A percentile compares a stretch with the other conserved stretches of the same genome.
phyloP scores from a whole-genome alignment of 1,140 invertebrate species.

The Drosophila orena region DNA sequence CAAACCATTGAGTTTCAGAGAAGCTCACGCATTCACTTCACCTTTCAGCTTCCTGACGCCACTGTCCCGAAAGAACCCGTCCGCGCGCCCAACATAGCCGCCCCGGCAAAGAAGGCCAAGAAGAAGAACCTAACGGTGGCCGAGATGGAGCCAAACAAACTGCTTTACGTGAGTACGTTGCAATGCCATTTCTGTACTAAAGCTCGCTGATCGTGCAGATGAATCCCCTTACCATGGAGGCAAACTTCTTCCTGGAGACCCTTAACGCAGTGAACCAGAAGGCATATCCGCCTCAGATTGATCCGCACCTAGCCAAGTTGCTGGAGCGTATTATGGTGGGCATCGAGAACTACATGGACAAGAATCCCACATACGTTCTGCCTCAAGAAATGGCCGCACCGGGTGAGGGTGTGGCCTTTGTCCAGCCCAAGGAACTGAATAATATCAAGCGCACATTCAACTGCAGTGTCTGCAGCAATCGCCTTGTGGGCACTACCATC shows the following conservation, averaged over 20 bases:
- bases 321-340: constrained; percentile 64
- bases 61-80: neutral
- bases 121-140: constrained; percentile 56
- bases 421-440: constrained; percentile 48
- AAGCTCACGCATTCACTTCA: constrained; percentile 12
- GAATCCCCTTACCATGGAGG: constrained; percentile 75
- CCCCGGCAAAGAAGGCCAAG: constrained; percentile 39
- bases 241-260: constrained; percentile 64
- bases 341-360: constrained; percentile 68
- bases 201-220: constrained; percentile 31
- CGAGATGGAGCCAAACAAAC: constrained; percentile 27
- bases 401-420: constrained; percentile 37
- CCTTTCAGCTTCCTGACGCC: constrained; percentile 19
- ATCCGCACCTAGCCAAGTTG: constrained; percentile 54
- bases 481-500: constrained; percentile 64
- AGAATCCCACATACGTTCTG: constrained; percentile 53
- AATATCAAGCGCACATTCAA: constrained; percentile 66
- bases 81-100: neutral
- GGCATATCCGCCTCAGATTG: constrained; percentile 39
- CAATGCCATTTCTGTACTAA: neutral
- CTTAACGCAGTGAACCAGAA: constrained; percentile 39
- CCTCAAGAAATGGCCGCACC: constrained; percentile 18
- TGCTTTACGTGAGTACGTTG: constrained; percentile 56
- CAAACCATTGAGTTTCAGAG: neutral
- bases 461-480: constrained; percentile 53